A percentile compares a stretch with the other conserved stretches of the same genome.
Evolutionary conservation across 2,113 vertebrate genomes (phyloP).

Genomic region (Lutjanus erythropterus): DNA sequence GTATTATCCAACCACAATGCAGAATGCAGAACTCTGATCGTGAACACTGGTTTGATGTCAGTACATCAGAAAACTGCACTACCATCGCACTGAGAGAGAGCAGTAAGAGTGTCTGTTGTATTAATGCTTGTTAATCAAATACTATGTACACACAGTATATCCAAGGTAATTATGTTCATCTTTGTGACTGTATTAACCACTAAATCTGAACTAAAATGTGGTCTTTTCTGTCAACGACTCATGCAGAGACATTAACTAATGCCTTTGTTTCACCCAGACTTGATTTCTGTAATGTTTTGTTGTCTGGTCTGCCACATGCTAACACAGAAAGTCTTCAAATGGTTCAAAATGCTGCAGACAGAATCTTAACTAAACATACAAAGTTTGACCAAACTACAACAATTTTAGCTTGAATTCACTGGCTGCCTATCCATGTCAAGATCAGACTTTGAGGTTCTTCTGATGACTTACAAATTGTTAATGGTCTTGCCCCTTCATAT

Average conservation of each 20-base stretch:
- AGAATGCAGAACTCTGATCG: neutral
- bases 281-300: no score
- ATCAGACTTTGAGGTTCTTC: neutral
- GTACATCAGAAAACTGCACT: neutral
- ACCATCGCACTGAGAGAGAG: neutral
- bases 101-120: neutral
- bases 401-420: neutral
- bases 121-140: neutral
- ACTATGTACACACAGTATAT: neutral
- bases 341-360: neutral
- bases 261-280: neutral
- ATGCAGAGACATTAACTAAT: neutral
- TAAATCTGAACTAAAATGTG: neutral
- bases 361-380: no score
- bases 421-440: neutral
- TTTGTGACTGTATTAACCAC: neutral
- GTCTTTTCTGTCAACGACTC: neutral
- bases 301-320: no score
- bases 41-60: no score
- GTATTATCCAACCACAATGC: neutral
- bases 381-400: neutral
- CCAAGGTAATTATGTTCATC: neutral
- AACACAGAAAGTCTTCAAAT: no score
- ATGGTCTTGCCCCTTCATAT: neutral
- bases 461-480: neutral